Evolutionary conservation across 2,888 invertebrate genomes (phyloP), one percentile per base, ranked within the genome.

Genomic region (Magallana nippona): DNA sequence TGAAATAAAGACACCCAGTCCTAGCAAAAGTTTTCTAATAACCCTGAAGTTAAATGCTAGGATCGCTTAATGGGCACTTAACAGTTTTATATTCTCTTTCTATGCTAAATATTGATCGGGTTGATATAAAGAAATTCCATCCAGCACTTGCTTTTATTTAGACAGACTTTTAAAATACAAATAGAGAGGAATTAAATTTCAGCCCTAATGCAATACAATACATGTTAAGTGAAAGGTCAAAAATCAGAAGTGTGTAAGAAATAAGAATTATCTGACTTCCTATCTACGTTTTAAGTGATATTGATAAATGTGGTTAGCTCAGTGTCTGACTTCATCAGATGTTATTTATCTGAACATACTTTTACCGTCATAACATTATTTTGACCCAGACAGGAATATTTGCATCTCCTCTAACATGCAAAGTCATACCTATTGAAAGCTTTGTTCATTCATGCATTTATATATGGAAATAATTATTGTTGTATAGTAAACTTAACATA

Each of bases 121-220:
- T 71, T 71, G 71, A 71, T 71, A 71, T 71, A 71, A 71, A 71
- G 71, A 71, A 71, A 71, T 71, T 71, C 71, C 71, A 71, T 27
- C 71, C 71, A 71, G 71, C 71, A 71, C 71, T 71, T 32, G 71
- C 71, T 71, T 71, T 71, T 71, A 71, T 71, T 71, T 71, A 71
- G 71, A 27, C 22, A 71, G 71, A 71, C 71, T 71, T 71, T 71
- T 71, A 71, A 71, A 22, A 15, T 71, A 32, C 71, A 71, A 71
- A 71, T 27, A 71, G 71, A 71, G 32, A 10, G 71, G 71, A 71
- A 71, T 71, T 71, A 71, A 71, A 71, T 71, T 71, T 71, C 71
- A 71, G 71, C 32, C 71, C 32, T 32, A 71, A 32, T 71, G 71
- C 71, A 71, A 60, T 27, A 71, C 71, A 71, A 71, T 71, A 71